These are phyloP conservation scores for Corydoras maculifer DNA, from an alignment of 2,113 vertebrate genomes.

Conservation along the genomic window DNA sequence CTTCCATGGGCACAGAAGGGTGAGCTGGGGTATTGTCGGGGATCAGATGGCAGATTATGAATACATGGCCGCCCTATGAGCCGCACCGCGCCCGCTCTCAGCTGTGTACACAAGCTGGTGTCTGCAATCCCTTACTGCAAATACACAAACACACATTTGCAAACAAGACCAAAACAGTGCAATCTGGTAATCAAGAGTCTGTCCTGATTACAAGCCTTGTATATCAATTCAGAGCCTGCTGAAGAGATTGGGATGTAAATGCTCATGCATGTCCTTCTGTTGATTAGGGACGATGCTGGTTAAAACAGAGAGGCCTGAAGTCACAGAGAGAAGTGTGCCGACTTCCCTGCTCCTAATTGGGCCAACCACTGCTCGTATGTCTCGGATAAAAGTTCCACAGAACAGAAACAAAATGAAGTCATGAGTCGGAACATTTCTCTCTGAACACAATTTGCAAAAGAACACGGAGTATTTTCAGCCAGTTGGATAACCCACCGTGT, in stretches of 20 bases:
- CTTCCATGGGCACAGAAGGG: background rate
- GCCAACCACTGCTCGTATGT: conserved; percentile 47
- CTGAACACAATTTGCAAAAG: too few relatives aligned
- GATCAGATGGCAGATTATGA: conserved; percentile 20
- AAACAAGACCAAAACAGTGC: conserved; percentile 26
- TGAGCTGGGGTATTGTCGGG: background rate
- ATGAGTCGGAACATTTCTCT: too few relatives aligned
- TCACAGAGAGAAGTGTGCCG: background rate
- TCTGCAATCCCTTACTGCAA: conserved; percentile 5
- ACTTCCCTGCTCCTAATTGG: conserved; percentile 43
- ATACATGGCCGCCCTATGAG: conserved; percentile 5
- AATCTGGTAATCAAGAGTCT: conserved; percentile 23
- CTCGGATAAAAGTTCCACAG: conserved; percentile 21
- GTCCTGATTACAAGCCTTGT: conserved; percentile 24
- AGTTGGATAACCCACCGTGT: too few relatives aligned
- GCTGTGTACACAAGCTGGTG: conserved; percentile 32
- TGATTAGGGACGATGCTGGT: conserved; percentile 3
- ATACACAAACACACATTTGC: conserved; percentile 20
- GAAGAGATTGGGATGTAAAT: background rate
- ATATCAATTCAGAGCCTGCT: conserved; percentile 7
- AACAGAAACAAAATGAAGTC: too few relatives aligned
- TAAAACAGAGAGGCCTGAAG: background rate
- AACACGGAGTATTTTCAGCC: too few relatives aligned
- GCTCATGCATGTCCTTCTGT: conserved; percentile 11
- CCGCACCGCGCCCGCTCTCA: background rate